These are phyloP conservation scores for Hippocampus barbouri DNA, from an alignment of 2,113 vertebrate genomes.

Conservation along the genomic window DNA sequence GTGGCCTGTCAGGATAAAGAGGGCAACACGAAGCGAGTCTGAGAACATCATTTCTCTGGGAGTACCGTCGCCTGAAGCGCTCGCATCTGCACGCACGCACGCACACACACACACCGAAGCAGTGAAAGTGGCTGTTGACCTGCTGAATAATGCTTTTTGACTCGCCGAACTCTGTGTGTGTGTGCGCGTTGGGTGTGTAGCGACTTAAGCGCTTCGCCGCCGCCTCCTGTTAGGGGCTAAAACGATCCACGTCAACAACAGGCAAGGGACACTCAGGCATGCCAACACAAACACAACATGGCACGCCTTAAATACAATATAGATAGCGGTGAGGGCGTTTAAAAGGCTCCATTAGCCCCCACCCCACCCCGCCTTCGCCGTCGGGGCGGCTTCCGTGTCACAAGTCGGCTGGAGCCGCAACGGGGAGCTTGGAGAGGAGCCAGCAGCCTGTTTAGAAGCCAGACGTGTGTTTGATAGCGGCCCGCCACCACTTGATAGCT, in stretches of 20 bases:
- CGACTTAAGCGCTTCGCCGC: conserved; percentile 60
- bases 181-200: conserved; percentile 24
- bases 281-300: conserved; percentile 37
- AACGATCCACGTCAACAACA: conserved; percentile 74
- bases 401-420: conserved; percentile 23
- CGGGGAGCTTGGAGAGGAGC: conserved; percentile 61
- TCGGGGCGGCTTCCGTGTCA: conserved; percentile 71
- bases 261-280: conserved; percentile 60
- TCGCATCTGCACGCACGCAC: conserved; percentile 27
- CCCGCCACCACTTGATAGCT: conserved; percentile 62
- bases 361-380: conserved; percentile 27
- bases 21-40: conserved; percentile 65
- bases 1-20: conserved; percentile 72
- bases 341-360: conserved; percentile 73
- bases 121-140: conserved; percentile 61
- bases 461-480: conserved; percentile 53
- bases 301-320: conserved; percentile 70
- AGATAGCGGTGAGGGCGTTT: conserved; percentile 68
- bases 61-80: conserved; percentile 68
- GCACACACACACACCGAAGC: conserved; percentile 25
- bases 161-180: conserved; percentile 32
- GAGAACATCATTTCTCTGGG: conserved; percentile 72
- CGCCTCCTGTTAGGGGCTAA: conserved; percentile 69
- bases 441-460: conserved; percentile 72
- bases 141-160: conserved; percentile 67